A percentile compares a stretch with the other conserved stretches of the same genome.
Evolutionary conservation across 2,113 vertebrate genomes (phyloP).

Genomic region (Nettapus auritus): DNA sequence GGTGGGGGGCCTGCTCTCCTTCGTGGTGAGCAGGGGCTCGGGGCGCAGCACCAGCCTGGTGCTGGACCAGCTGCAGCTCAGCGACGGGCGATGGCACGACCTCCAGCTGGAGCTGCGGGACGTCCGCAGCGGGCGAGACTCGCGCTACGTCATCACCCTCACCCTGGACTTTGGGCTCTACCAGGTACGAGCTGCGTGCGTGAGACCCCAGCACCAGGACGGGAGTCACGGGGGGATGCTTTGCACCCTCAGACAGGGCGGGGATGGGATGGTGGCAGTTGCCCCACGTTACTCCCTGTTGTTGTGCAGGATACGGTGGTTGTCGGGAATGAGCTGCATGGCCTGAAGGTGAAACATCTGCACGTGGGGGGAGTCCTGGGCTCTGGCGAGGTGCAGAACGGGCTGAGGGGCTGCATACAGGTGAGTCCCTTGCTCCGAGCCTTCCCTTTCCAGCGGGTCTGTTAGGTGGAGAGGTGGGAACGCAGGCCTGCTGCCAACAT

Average conservation of each 20-base stretch:
- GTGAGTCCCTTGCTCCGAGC: conserved; percentile 70
- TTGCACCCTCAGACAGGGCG: neutral
- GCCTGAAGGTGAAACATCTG: conserved; percentile 94
- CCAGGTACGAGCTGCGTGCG: conserved; percentile 81
- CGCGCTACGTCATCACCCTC: conserved; percentile 88
- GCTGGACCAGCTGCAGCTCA: conserved; percentile 91
- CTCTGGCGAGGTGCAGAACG: conserved; percentile 88
- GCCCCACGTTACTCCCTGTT: neutral
- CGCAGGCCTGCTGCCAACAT: neutral
- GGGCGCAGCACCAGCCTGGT: conserved; percentile 85
- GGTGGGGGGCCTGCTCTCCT: conserved; percentile 87
- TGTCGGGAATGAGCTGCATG: conserved; percentile 92
- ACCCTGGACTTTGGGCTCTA: conserved; percentile 93
- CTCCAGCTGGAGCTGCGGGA: conserved; percentile 93
- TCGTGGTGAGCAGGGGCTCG: conserved; percentile 85
- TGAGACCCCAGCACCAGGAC: neutral
- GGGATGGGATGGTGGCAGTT: neutral
- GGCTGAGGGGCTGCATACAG: conserved; percentile 96
- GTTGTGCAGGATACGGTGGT: conserved; percentile 88
- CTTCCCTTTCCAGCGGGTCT: neutral
- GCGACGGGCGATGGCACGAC: conserved; percentile 94
- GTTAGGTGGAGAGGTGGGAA: neutral
- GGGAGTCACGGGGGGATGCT: neutral
- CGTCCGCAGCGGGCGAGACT: conserved; percentile 84
- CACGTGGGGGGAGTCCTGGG: conserved; percentile 92